These are phyloP conservation scores for Ditylenchus dipsaci DNA, from an alignment of 1,140 invertebrate genomes.

Conservation along the genomic window DNA sequence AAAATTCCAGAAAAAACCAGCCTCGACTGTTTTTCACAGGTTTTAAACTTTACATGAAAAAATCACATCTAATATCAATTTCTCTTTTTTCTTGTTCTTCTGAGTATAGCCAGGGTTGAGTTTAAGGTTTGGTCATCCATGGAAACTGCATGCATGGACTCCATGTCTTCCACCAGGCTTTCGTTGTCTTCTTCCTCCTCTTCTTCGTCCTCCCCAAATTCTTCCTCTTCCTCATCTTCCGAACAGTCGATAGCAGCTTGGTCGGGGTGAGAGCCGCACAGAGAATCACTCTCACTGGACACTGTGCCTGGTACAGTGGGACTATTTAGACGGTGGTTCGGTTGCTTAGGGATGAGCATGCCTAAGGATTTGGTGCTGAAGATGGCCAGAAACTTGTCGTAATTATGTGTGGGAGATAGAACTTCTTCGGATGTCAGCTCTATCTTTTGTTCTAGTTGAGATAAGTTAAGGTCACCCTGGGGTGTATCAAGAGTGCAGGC, in stretches of 20 bases:
- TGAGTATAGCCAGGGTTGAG: background rate
- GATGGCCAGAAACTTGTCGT: background rate
- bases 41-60: too few relatives aligned
- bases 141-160: background rate
- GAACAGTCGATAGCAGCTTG: background rate
- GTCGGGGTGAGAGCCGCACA: too few relatives aligned
- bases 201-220: background rate
- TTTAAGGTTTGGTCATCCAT: background rate
- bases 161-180: background rate
- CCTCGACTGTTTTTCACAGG: too few relatives aligned
- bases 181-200: background rate
- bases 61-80: background rate
- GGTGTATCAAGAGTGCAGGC: background rate
- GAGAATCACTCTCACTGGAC: too few relatives aligned
- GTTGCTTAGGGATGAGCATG: conserved; percentile 2
- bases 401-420: background rate
- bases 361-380: background rate
- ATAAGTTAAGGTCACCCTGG: background rate
- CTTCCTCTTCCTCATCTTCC: conserved; percentile 1
- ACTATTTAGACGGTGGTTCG: background rate
- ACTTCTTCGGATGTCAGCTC: background rate
- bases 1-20: too few relatives aligned
- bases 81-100: background rate
- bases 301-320: background rate
- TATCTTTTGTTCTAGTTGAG: conserved; percentile 1